Evolutionary conservation across 2,888 invertebrate genomes (phyloP), one percentile per base, ranked within the genome.

Genomic region (Exocentrus adspersus): DNA sequence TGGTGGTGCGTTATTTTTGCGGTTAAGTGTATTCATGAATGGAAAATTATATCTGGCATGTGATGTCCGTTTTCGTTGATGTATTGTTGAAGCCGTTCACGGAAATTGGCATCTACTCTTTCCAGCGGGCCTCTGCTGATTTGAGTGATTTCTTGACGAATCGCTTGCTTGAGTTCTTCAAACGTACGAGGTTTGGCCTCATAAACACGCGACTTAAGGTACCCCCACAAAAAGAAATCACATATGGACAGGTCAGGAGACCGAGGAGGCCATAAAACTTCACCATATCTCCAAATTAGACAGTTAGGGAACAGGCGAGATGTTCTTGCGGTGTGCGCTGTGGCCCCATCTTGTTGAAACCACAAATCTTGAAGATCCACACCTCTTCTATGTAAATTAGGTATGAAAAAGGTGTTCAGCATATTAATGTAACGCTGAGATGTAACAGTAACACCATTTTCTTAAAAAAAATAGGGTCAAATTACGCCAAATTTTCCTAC

Each of bases 11-110:
- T n/a, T n/a, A n/a, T n/a, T n/a, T n/a, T n/a, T n/a, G n/a, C n/a
- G n/a, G n/a, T n/a, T n/a, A n/a, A n/a, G n/a, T n/a, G n/a, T 43
- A 56, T 10, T 56, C 56, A 56, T 14, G 43, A 14, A 41, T 14
- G 28, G 14, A 56, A 56, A 56, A 56, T 56, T 21, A 56, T 43
- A 24, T 56, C 56, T 56, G 42, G 24, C 56, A 56, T 56, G 6
- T 56, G 56, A 24, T 56, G 56, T 42, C 56, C 19, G 56, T 42
- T 50, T 62, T 43, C 53, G 42, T 48, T 62, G 28, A 50, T 12
- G 51, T 51, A 60, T 21, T 58, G 46, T 62, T 62, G 62, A 30
- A 62, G 57, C 14, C 54, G 61, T 54, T 54, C 48, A 54, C 54
- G 46, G 46, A 61, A 61, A 32, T 61, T 61, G 24, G 30, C 41